Evolutionary conservation across 2,888 invertebrate species (phyloP), one percentile per base, ranked within the genome.

Genomic region (Agonum fuliginosum): DNA sequence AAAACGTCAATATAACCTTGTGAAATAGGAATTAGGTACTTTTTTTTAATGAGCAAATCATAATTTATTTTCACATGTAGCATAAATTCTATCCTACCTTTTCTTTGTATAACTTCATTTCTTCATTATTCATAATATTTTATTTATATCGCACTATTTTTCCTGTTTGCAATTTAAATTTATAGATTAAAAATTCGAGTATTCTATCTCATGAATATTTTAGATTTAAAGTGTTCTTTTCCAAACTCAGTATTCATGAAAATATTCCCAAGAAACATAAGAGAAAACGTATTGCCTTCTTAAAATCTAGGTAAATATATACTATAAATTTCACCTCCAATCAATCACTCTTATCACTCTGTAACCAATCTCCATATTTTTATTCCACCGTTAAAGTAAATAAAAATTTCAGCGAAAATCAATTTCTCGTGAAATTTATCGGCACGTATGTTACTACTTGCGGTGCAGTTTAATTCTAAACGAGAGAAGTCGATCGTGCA

Each of bases 331-430:
- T n/a, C 5, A 1, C 48, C 10, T 17, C 6, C 58, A 17, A 62
- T 62, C 58, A 62, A 62, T 62, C 58, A 62, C 5, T 4, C 17
- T 62, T 62, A 62, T 62, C 58, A 30, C 27, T 19, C 22, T 8
- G 24, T 54, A 54, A 22, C 54, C 54, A 54, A 54, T 54, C 54
- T 54, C 51, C 58, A 62, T 30, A 62, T 30, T 62, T 62, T 62
- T 30, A 62, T 62, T 62, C 58, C 30, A 30, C 30, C 58, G 58
- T 17, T 62, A 62, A 62, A 27, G 58, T 62, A 62, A 62, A 62
- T 30, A 62, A 62, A 62, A 62, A 30, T 62, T 62, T 27, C 30
- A 62, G n/a, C 58, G 30, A 62, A 58, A 62, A 62, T 62, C 58
- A 62, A 62, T 62, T 62, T 30, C 30, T 27, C 17, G 58, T 17